Percentiles rank a stretch among this genome's conserved stretches.
Evolutionary conservation across 2,888 invertebrate species (phyloP).

Genomic region (Xylota segnis): DNA sequence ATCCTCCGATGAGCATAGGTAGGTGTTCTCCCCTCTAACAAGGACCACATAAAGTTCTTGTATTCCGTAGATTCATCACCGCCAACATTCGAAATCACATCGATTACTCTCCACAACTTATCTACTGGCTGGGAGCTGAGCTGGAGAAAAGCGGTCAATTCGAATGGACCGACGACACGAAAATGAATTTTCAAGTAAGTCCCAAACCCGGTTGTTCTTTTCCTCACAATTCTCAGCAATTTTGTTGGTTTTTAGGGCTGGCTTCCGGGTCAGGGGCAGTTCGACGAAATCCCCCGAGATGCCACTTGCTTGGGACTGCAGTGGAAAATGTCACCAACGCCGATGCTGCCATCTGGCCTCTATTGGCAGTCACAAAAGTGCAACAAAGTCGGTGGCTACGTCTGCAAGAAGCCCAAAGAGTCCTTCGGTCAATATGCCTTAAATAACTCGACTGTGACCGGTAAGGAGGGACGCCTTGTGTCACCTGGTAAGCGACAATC

Average conservation of each 20-base stretch:
- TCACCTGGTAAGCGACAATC: constrained; percentile 86
- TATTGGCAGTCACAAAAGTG: constrained; percentile 90
- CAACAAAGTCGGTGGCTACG: constrained; percentile 88
- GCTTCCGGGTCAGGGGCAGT: constrained; percentile 86
- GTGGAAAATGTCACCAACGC: constrained; percentile 89
- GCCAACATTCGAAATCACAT: constrained; percentile 88
- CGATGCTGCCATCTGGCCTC: constrained; percentile 88
- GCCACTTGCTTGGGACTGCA: constrained; percentile 86
- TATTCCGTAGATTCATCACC: constrained; percentile 86
- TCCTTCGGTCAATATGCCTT: constrained; percentile 79
- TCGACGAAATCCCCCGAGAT: constrained; percentile 81
- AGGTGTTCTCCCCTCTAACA: constrained; percentile 11
- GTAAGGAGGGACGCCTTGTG: constrained; percentile 87
- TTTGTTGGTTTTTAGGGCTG: constrained; percentile 84
- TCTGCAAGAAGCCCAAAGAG: constrained; percentile 86
- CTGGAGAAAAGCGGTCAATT: constrained; percentile 85
- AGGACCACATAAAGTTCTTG: not conserved
- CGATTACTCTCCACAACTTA: constrained; percentile 89
- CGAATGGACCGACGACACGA: constrained; percentile 89
- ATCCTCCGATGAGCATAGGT: constrained; percentile 88
- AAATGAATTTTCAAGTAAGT: constrained; percentile 86
- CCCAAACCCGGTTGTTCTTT: not conserved
- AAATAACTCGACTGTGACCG: constrained; percentile 88
- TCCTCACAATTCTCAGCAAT: not conserved
- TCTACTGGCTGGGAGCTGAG: constrained; percentile 91